Conservation (phyloP, 2,888 invertebrate genomes). For the Podotricha telesiphe region DNA sequence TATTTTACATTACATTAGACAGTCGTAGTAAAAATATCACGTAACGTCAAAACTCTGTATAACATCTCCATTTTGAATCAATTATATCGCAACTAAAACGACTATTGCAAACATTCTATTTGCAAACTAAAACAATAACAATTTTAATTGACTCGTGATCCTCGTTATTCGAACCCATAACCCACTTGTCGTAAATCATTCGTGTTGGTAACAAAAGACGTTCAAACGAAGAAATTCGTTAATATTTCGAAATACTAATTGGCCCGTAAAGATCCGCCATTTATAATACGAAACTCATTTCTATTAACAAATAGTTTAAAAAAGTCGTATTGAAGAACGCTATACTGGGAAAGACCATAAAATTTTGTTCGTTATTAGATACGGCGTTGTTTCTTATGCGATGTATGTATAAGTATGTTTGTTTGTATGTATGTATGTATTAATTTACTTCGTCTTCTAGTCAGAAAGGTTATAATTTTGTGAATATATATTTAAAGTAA, state of each 20-base stretch:
- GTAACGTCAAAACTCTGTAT: conserved; percentile 19
- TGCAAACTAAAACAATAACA: conserved; percentile 11
- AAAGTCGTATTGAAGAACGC: conserved; percentile 61
- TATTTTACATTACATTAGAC: conserved; percentile 4
- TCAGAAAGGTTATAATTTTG: neutral
- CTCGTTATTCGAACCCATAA: conserved; percentile 31
- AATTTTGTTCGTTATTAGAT: conserved; percentile 65
- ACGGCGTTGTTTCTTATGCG: conserved; percentile 61
- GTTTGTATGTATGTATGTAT: neutral
- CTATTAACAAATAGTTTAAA: conserved; percentile 58
- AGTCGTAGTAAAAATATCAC: conserved; percentile 13
- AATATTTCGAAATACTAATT: conserved; percentile 61
- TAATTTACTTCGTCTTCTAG: neutral
- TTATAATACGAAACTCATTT: conserved; percentile 57
- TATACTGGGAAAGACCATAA: conserved; percentile 57
- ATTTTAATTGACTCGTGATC: conserved; percentile 18
- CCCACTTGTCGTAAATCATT: conserved; percentile 70
- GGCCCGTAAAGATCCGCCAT: conserved; percentile 57
- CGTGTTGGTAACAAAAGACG: conserved; percentile 70
- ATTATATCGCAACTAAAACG: conserved; percentile 12
- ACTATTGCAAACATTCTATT: conserved; percentile 1
- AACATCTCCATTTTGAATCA: conserved; percentile 21
- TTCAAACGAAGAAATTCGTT: conserved; percentile 47
- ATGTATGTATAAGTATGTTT: conserved; percentile 66
- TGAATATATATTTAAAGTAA: neutral